phyloP scores from a whole-genome alignment of 2,113 vertebrate genomes.

The Seriola rivoliana region DNA sequence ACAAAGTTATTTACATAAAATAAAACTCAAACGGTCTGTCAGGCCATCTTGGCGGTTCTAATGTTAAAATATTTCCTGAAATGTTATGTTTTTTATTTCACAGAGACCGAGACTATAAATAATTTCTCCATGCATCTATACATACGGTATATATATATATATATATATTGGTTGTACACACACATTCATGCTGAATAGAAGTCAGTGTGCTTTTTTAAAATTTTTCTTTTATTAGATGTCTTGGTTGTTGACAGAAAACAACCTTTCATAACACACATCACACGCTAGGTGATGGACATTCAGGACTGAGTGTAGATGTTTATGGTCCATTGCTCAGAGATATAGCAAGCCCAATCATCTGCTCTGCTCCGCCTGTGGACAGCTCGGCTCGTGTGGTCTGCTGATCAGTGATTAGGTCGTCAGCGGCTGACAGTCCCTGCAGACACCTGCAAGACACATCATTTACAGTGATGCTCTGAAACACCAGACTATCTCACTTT shows the following conservation, averaged over 20 bases:
- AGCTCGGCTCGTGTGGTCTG: conserved; percentile 22
- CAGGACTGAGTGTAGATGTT: conserved; percentile 16
- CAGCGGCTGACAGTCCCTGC: background rate
- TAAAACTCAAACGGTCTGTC: too few species aligned
- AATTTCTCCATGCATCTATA: background rate
- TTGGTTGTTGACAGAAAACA: conserved; percentile 28
- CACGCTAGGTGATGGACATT: conserved; percentile 7
- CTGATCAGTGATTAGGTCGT: conserved; percentile 58
- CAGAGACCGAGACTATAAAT: background rate
- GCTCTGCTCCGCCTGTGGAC: conserved; percentile 6
- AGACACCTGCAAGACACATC: conserved; percentile 21
- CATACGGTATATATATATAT: too few species aligned
- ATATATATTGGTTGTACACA: background rate
- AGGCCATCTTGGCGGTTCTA: too few species aligned
- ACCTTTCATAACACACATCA: conserved; percentile 38
- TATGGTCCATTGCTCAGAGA: conserved; percentile 45
- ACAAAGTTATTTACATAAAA: too few species aligned
- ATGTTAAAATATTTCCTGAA: too few species aligned
- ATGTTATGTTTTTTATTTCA: too few species aligned
- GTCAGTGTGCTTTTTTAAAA: background rate
- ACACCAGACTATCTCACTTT: conserved; percentile 1
- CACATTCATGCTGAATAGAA: conserved; percentile 13
- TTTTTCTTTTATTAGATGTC: conserved; percentile 1
- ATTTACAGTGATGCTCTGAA: conserved; percentile 21
- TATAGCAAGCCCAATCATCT: conserved; percentile 35